Evolutionary conservation across 2,113 vertebrate species (phyloP), one percentile per base, ranked within the genome.

Genomic region (Ctenodactylus gundi): DNA sequence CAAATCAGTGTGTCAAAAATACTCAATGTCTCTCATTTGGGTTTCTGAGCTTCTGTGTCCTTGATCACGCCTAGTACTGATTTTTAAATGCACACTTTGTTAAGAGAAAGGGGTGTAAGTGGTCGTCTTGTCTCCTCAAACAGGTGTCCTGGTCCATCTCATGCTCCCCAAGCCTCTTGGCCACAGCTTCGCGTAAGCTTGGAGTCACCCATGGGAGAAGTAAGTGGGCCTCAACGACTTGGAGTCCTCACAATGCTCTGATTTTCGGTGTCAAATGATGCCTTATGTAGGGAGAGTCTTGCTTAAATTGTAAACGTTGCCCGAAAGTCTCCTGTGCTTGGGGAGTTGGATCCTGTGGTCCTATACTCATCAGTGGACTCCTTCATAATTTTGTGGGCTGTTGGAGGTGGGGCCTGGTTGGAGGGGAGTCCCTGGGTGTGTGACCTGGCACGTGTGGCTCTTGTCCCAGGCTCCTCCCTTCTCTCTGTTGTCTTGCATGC

Each of bases 1-100:
- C 58, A 90, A 94, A 91, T 62, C 41, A 92, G 60, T n/a, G 23
- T 62, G 68, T 34, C 46, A 60, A 75, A 94, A 90, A 70, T 49
- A 82, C 51, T 80, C 11, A 25, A 27, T 41, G 34, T 39, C 20
- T 67, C 55, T 44, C 3, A 12, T 70, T 65, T 73, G 55, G 29
- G 72, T 90, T 92, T 94, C 58, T 10, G 85, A 82, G 9, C 17
- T 62, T 95, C 70, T 75, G 39, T 41, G 4, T 77, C 39, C 20
- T 78, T 82, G n/a, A 58, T 12, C 46, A 67, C 12, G 20, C 60
- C 72, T 27, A 55, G 1, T 85, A 55, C 34, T 4, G 1, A 86
- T 6, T 64, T 81, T 92, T 58, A 96, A 95, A 70, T n/a, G 4
- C 13, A 49, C 21, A 41, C 7, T 78, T 62, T 89, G 10, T 80